Percentiles rank a stretch among this genome's conserved stretches.
phyloP scores from a whole-genome alignment of 2,888 invertebrate genomes.

The Ecliptopera silaceata region DNA sequence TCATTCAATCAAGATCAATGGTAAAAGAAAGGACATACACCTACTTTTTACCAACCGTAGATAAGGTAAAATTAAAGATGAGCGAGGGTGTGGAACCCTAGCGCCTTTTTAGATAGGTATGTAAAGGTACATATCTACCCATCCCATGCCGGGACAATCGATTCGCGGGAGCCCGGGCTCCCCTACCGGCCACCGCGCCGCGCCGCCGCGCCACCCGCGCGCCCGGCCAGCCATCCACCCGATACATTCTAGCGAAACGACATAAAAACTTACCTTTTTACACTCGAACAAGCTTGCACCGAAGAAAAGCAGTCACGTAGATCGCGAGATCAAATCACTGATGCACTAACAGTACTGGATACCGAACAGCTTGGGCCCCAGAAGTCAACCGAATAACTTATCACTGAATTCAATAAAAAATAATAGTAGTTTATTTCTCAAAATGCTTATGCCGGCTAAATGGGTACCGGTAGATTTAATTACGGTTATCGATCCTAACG shows the following conservation, averaged over 20 bases:
- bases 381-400: constrained; percentile 65
- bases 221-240: constrained; percentile 45
- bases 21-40: constrained; percentile 56
- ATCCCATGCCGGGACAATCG: constrained; percentile 68
- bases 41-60: constrained; percentile 18
- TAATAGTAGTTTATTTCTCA: constrained; percentile 44
- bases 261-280: constrained; percentile 76
- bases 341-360: constrained; percentile 61
- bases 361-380: constrained; percentile 56
- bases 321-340: constrained; percentile 73
- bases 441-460: constrained; percentile 52
- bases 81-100: constrained; percentile 63
- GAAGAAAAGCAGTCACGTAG: constrained; percentile 72
- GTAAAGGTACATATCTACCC: constrained; percentile 41
- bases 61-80: constrained; percentile 29
- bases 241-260: constrained; percentile 52
- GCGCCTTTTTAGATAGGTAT: constrained; percentile 36
- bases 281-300: constrained; percentile 71
- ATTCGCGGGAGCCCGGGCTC: constrained; percentile 65
- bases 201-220: constrained; percentile 41
- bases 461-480: constrained; percentile 54
- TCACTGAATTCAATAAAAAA: constrained; percentile 56
- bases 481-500: constrained; percentile 38
- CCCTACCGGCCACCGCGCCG: constrained; percentile 54
- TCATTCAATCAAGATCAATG: constrained; percentile 64